Evolutionary conservation across 2,113 vertebrate genomes (phyloP).

Genomic region (Diglossa brunneiventris): DNA sequence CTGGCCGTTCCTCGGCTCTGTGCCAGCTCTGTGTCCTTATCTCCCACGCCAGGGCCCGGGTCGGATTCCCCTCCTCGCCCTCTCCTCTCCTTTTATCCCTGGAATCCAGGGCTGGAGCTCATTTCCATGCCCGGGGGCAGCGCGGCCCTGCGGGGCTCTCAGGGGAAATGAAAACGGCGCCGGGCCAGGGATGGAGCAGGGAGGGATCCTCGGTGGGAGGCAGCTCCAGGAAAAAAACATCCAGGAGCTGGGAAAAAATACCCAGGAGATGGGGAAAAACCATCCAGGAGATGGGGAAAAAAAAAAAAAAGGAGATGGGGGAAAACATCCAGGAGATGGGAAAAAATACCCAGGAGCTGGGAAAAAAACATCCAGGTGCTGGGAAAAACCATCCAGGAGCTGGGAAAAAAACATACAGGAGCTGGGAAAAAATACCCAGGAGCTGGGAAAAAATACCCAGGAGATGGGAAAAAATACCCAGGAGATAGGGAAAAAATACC

Average conservation of each 20-base stretch:
- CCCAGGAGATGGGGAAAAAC: neutral
- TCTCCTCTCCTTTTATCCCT: neutral
- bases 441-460: neutral
- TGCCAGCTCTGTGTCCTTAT: neutral
- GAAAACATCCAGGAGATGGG: too few relatives aligned
- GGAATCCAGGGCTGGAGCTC: neutral
- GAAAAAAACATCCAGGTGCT: too few relatives aligned
- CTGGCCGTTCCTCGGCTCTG: neutral
- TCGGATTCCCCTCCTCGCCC: neutral
- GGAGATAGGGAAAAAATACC: too few relatives aligned
- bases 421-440: neutral
- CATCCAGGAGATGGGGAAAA: too few relatives aligned
- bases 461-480: too few relatives aligned
- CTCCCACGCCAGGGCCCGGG: neutral
- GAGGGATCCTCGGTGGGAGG: neutral
- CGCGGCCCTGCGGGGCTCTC: neutral
- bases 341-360: too few relatives aligned
- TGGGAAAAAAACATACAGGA: too few relatives aligned
- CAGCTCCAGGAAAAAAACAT: neutral
- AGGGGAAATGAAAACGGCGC: constrained; percentile 59
- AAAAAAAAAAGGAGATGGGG: too few relatives aligned
- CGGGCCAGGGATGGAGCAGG: constrained; percentile 30
- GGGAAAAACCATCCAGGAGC: too few relatives aligned
- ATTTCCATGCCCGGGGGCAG: neutral
- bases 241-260: neutral